These are phyloP conservation scores for Rotaria macrura DNA, from an alignment of 2,888 invertebrate species.

Conservation along the genomic window DNA sequence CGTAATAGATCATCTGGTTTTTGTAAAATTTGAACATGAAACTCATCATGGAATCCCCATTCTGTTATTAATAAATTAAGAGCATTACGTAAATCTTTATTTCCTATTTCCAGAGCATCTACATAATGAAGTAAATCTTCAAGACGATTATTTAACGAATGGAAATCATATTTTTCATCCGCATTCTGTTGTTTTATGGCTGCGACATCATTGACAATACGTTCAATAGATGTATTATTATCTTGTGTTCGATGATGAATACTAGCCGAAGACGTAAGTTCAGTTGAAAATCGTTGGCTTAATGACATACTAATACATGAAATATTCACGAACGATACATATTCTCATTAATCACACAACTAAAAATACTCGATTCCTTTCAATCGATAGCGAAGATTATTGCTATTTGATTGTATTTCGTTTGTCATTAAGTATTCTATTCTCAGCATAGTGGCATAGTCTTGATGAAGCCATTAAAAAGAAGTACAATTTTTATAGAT, in stretches of 20 bases:
- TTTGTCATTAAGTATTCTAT: not conserved
- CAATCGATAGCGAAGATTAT: not conserved
- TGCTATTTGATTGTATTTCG: not conserved
- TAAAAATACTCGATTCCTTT: not conserved
- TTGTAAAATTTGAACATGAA: not conserved
- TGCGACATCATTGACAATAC: not conserved
- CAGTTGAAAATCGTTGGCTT: not conserved
- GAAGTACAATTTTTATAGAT: not conserved
- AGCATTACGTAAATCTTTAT: not conserved
- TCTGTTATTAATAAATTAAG: not conserved
- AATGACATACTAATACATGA: not conserved
- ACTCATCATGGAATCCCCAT: not conserved
- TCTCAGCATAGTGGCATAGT: not conserved
- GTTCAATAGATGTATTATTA: not conserved
- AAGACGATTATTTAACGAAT: conserved; percentile 18
- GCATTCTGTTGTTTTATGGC: not conserved
- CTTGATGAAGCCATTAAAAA: not conserved
- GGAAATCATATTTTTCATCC: not conserved
- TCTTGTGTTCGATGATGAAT: not conserved
- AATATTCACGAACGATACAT: not conserved
- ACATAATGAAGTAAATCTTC: not conserved
- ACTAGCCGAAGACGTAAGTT: no score
- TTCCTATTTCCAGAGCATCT: not conserved
- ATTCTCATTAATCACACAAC: not conserved
- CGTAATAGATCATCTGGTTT: not conserved